These are phyloP conservation scores for Trichonephila clavipes DNA, from an alignment of 1,140 invertebrate species.

Conservation along the genomic window DNA sequence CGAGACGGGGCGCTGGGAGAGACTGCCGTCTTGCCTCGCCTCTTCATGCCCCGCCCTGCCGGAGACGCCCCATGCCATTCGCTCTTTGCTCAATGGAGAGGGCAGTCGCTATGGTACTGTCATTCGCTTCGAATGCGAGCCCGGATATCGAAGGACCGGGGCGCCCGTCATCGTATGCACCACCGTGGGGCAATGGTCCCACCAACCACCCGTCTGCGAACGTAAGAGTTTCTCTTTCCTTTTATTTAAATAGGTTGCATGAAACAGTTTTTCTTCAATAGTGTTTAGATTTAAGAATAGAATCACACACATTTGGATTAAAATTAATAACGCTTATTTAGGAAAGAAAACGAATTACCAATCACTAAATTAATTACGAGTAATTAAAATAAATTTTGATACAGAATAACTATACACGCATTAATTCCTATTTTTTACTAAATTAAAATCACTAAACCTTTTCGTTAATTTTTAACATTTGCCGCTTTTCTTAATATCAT, in stretches of 20 bases:
- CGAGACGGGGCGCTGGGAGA: slow-evolving; percentile 93
- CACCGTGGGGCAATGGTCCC: slow-evolving; percentile 98
- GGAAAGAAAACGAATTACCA: no score
- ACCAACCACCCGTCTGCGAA: slow-evolving; percentile 92
- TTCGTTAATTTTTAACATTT: no score
- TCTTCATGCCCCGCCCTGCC: slow-evolving; percentile 92
- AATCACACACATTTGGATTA: no score
- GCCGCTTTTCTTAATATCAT: no score
- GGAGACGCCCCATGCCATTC: slow-evolving; percentile 93
- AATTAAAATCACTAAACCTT: no score
- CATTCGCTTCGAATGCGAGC: slow-evolving; percentile 95
- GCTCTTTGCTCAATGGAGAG: slow-evolving; percentile 93
- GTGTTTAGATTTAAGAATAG: no score
- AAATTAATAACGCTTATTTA: no score
- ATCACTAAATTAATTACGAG: no score
- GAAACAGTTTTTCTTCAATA: no score
- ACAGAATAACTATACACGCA: no score
- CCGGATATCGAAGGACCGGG: slow-evolving; percentile 93
- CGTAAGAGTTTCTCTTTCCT: slow-evolving; percentile 80
- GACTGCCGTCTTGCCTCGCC: slow-evolving; percentile 93
- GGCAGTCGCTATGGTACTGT: slow-evolving; percentile 97
- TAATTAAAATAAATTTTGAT: no score
- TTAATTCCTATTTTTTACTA: no score
- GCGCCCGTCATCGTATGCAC: slow-evolving; percentile 95
- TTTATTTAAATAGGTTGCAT: background rate